Evolutionary conservation across 92 coral and sea anemone species (phyloP), one percentile per base, ranked within the genome.

Genomic region (Porites evermanni): DNA sequence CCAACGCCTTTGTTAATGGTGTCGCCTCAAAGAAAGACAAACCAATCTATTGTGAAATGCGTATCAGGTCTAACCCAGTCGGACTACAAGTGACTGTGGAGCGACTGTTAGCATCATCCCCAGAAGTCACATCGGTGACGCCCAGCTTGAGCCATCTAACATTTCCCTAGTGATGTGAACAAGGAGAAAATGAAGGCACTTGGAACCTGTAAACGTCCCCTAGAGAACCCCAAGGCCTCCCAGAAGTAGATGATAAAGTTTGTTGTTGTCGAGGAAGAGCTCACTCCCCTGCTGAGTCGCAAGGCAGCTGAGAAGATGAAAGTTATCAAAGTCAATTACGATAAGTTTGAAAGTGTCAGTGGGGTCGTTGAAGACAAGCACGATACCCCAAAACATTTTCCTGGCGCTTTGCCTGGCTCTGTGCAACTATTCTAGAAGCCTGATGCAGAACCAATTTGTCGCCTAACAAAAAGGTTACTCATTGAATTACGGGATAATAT

Each of bases 281-380:
- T 84, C 18, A 84, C 65, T 18, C 88, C 64, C 8, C 70, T 75
- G 72, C 66, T 70, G 65, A 84, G 88, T 58, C 67, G 32, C 20
- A 85, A 53, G 32, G 32, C 32, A 29, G 32, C 32, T 67, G 86
- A 79, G 72, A 87, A 79, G 53, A 79, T 79, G 90, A 79, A 70
- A 1, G 80, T 72, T 58, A 75, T 88, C 54, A 81, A 78, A 63
- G 87, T 88, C 13, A 88, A 88, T 51, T 88, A 88, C 54, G 83
- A 68, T 18, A 53, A 52, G 17, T 88, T 88, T 80, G 54, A 88
- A 71, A 81, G 81, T 12, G 76, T 88, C 54, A 79, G 79, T 61
- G 84, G 81, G 29, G 89, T n/a, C n/a, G 74, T 61, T 17, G 85
- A 68, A 20, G 47, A n/a, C 38, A 6, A 53, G 47, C 26, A 19